Evolutionary conservation across 2,797 vertebrate genomes (phyloP), one percentile per base, ranked within the genome.

Genomic region (Oreonectes daqikongensis): DNA sequence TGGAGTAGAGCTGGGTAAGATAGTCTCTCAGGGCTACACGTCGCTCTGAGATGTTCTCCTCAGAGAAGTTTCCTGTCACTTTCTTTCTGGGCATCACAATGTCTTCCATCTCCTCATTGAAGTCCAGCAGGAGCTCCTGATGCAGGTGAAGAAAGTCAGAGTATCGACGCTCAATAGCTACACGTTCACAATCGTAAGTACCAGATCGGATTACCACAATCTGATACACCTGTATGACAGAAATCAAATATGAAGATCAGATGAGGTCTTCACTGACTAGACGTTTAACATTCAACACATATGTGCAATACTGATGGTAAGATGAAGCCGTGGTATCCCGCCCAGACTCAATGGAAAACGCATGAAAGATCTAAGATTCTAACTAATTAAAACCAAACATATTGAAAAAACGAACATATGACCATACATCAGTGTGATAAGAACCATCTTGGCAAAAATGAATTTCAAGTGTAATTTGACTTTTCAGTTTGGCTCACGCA

Each of bases 161-260:
- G 18, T 97, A 98, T 61, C 97, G 95, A 1, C 97, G 88, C n/a
- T 96, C 95, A 35, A 97, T 89, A 1, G 91, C 78, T 11, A 94
- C 94, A 4, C 89, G 92, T 72, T 82, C 87, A 70, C 86, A 87
- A 69, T 98, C 96, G 24, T 97, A 99, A 85, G 94, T 97, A 55
- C 96, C 96, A 0, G 96, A 97, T 67, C 94, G 95, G 84, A 99
- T 90, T 68, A 97, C 87, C 57, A 96, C 92, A 14, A 99, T 87
- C 87, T 94, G 86, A 70, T 97, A 98, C 83, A 93, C 83, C 97
- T 99, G 81, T 53, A 6, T 42, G 20, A 75, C 61, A 68, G 9
- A 22, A 32, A 73, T 22, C 20, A 10, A 9, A 35, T 12, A 8
- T 52, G 7, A 59, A 28, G 26, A 17, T 59, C 17, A 9, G 6